Conservation (phyloP, 2,888 invertebrate species). For the Mythimna pallens region DNA sequence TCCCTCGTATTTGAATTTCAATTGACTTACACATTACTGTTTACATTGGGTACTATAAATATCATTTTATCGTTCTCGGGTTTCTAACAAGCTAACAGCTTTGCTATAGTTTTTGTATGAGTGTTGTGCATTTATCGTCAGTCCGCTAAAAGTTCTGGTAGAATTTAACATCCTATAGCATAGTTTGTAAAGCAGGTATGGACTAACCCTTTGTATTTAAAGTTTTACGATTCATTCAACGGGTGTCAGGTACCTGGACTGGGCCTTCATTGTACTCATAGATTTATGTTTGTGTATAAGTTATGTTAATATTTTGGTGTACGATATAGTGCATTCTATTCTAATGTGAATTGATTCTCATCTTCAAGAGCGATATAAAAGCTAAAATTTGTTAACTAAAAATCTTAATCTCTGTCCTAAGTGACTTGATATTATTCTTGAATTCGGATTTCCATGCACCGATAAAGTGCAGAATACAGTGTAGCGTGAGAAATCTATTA, state of each 20-base stretch:
- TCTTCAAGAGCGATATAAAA: background rate
- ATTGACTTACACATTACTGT: constrained; percentile 63
- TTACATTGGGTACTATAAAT: constrained; percentile 55
- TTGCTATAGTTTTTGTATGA: constrained; percentile 30
- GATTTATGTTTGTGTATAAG: too few species aligned
- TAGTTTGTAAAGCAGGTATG: background rate
- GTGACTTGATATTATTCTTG: too few species aligned
- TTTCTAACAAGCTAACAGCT: constrained; percentile 15
- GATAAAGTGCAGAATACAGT: background rate
- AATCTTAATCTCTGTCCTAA: background rate
- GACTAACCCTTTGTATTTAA: background rate
- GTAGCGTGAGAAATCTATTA: background rate
- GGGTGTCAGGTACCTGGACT: too few species aligned
- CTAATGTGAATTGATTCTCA: too few species aligned
- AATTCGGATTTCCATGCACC: too few species aligned
- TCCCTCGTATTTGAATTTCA: constrained; percentile 65
- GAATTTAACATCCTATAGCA: background rate
- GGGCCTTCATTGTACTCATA: too few species aligned
- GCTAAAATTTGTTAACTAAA: background rate
- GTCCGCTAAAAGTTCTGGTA: background rate
- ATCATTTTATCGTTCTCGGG: constrained; percentile 48
- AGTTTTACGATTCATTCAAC: too few species aligned
- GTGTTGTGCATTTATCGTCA: constrained; percentile 1
- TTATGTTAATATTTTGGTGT: too few species aligned
- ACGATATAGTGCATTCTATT: too few species aligned